phyloP scores from a whole-genome alignment of 2,113 vertebrate species.

The Thomomys bottae region DNA sequence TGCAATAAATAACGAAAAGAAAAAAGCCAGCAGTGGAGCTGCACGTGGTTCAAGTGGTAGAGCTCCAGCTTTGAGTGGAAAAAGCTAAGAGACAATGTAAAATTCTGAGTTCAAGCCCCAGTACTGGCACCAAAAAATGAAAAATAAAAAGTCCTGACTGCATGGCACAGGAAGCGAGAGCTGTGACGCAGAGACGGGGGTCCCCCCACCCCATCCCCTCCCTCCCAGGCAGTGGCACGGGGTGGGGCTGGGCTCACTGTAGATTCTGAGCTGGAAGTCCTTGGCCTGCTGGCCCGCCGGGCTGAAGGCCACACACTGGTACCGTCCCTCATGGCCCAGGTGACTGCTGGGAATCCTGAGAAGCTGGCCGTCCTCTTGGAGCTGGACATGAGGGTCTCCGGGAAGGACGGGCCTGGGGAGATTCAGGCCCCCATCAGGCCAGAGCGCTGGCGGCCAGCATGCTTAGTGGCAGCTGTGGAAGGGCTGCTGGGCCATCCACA shows the following conservation, averaged over 20 bases:
- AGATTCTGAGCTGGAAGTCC: slow-evolving; percentile 88
- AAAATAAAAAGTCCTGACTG: not conserved
- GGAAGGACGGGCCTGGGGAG: slow-evolving; percentile 85
- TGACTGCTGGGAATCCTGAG: slow-evolving; percentile 86
- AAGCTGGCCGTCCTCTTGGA: slow-evolving; percentile 87
- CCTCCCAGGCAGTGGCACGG: rapidly evolving
- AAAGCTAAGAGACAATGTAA: too few relatives aligned
- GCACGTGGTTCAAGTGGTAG: too few relatives aligned
- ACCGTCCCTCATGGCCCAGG: slow-evolving; percentile 88
- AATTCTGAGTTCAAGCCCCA: too few relatives aligned
- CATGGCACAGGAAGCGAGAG: rapidly evolving
- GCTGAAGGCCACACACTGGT: slow-evolving; percentile 91
- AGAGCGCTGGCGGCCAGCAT: rapidly evolving
- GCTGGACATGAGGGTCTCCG: slow-evolving; percentile 85
- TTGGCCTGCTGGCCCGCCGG: slow-evolving; percentile 90
- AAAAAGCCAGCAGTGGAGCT: too few relatives aligned
- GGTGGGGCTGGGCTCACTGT: slow-evolving; percentile 80
- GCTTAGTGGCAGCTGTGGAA: too few relatives aligned
- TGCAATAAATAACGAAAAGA: too few relatives aligned
- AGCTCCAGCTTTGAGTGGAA: too few relatives aligned
- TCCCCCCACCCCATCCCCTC: rapidly evolving
- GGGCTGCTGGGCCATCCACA: not conserved
- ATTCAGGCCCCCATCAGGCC: rapidly evolving
- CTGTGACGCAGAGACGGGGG: not conserved
- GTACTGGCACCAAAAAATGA: not conserved